Evolutionary conservation across 2,113 vertebrate genomes (phyloP).

Genomic region (Serilophus lunatus): DNA sequence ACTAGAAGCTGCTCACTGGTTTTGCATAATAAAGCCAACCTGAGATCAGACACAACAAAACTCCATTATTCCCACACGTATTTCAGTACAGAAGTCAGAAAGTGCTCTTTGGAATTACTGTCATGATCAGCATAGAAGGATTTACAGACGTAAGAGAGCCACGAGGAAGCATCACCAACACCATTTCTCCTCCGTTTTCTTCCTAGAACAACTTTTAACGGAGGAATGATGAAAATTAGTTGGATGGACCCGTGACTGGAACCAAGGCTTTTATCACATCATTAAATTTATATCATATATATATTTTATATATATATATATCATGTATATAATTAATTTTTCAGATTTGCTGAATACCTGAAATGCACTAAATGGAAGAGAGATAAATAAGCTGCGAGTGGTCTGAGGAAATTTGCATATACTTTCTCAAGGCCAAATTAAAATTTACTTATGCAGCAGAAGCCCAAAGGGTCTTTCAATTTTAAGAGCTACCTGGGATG

Average conservation of each 20-base stretch:
- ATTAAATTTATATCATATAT: neutral
- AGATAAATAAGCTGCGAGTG: neutral
- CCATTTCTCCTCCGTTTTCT: neutral
- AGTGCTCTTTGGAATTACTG: conserved; percentile 4
- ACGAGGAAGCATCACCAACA: neutral
- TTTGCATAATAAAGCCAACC: conserved; percentile 57
- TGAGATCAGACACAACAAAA: conserved; percentile 68
- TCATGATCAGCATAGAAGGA: neutral
- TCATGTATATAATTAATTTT: neutral
- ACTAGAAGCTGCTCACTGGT: conserved; percentile 31
- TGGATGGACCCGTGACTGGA: neutral
- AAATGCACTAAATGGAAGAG: neutral
- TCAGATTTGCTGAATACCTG: neutral
- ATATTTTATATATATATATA: neutral
- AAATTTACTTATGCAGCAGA: neutral
- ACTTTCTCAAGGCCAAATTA: neutral
- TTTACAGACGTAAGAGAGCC: conserved; percentile 59
- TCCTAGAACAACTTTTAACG: conserved; percentile 24
- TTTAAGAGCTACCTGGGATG: neutral
- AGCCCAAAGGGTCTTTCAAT: neutral
- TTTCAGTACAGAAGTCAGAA: conserved; percentile 46
- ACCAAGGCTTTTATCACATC: neutral
- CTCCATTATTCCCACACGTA: conserved; percentile 48
- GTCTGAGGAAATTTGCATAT: neutral
- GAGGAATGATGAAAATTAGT: neutral